phyloP scores from a whole-genome alignment of 2,797 vertebrate species.

The Agapornis canus region DNA sequence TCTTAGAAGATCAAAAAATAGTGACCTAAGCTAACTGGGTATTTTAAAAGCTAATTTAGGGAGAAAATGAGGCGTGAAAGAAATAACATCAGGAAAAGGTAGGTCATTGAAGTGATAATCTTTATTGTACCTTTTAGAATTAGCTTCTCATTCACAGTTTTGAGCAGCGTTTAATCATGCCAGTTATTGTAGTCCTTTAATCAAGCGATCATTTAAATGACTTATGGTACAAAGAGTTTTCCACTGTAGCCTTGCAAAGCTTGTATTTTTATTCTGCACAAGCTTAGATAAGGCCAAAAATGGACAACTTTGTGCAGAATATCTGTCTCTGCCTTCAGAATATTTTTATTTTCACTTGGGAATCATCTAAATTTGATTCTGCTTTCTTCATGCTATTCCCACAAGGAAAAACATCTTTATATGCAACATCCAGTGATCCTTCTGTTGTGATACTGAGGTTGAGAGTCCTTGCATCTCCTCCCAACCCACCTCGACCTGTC shows the following conservation, averaged over 20 bases:
- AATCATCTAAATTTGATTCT: background rate
- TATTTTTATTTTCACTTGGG: background rate
- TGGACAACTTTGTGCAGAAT: background rate
- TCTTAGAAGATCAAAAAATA: slow-evolving; percentile 3
- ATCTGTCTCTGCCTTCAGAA: background rate
- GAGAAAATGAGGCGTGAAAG: slow-evolving; percentile 26
- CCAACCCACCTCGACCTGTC: background rate
- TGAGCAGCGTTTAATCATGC: background rate
- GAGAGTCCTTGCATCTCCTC: background rate
- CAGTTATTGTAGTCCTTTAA: background rate
- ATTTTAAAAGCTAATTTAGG: slow-evolving; percentile 30
- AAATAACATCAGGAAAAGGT: background rate
- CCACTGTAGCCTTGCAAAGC: background rate
- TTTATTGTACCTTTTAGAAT: background rate
- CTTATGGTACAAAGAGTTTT: background rate
- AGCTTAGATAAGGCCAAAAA: background rate
- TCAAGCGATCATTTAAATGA: background rate
- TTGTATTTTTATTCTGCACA: background rate
- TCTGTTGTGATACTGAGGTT: background rate
- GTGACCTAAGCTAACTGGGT: background rate
- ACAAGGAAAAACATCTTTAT: background rate
- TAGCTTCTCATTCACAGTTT: background rate
- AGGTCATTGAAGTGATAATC: slow-evolving; percentile 3
- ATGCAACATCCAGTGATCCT: background rate
- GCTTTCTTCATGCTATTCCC: background rate